Evolutionary conservation across 2,888 invertebrate genomes (phyloP).

Genomic region (Herminia tarsipennalis): DNA sequence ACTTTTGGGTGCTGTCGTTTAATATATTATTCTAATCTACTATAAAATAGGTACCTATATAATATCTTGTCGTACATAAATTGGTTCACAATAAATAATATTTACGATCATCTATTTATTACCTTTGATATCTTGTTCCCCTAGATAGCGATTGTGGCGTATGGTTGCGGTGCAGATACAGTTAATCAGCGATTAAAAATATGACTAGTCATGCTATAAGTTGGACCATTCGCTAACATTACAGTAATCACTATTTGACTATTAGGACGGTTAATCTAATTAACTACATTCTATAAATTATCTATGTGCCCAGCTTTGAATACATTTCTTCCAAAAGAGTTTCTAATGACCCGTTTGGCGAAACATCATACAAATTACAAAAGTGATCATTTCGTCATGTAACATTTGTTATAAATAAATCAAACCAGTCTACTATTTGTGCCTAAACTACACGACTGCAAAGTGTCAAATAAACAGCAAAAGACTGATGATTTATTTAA

Average conservation of each 20-base stretch:
- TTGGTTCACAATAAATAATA: slow-evolving; percentile 11
- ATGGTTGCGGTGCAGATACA: not conserved
- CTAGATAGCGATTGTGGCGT: not conserved
- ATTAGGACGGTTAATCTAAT: slow-evolving; percentile 32
- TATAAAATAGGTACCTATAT: no score
- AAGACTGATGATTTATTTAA: not conserved
- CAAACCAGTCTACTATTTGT: slow-evolving; percentile 3
- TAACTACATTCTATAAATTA: slow-evolving; percentile 21
- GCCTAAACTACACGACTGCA: slow-evolving; percentile 1
- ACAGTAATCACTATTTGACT: slow-evolving; percentile 20
- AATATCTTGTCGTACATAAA: no score
- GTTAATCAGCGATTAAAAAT: slow-evolving; percentile 22
- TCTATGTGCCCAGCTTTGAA: not conserved
- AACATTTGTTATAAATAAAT: not conserved
- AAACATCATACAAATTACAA: no score
- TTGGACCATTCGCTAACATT: slow-evolving; percentile 26
- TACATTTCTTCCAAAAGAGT: not conserved
- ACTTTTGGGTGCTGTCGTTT: slow-evolving; percentile 9
- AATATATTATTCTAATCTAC: slow-evolving; percentile 9
- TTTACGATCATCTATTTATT: slow-evolving; percentile 10
- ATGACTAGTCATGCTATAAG: slow-evolving; percentile 47
- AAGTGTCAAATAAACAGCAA: not conserved
- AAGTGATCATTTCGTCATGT: not conserved
- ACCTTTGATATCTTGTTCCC: slow-evolving; percentile 18
- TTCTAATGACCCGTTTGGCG: no score